phyloP scores from a whole-genome alignment of 1,140 invertebrate species.

The Caenorhabditis latens region DNA sequence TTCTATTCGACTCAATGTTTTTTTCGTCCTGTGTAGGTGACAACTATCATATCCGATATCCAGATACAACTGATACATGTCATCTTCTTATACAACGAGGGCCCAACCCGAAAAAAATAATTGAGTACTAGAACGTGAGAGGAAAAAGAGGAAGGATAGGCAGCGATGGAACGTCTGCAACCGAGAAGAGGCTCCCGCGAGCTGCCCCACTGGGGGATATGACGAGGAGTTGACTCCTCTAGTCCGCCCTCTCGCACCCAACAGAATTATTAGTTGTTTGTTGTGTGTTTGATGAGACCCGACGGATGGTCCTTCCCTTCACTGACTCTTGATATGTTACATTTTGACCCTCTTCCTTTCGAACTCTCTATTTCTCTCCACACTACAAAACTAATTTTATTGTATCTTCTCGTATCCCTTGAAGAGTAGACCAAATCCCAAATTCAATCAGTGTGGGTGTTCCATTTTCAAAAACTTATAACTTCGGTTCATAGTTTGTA shows the following conservation, averaged over 20 bases:
- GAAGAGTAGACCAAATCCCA: neutral
- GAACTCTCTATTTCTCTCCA: neutral
- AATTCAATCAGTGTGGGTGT: slow-evolving; percentile 42
- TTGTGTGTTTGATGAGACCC: slow-evolving; percentile 54
- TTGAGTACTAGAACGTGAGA: slow-evolving; percentile 47
- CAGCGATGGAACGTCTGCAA: neutral
- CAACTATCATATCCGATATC: slow-evolving; percentile 37
- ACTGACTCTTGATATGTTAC: slow-evolving; percentile 42
- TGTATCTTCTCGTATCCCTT: neutral
- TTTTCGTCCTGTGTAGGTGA: neutral
- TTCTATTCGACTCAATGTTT: neutral
- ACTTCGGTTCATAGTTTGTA: slow-evolving; percentile 5
- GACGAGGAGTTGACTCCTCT: slow-evolving; percentile 50
- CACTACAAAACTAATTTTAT: slow-evolving; percentile 43
- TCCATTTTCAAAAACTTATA: neutral
- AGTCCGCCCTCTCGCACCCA: slow-evolving; percentile 33
- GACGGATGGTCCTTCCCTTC: slow-evolving; percentile 41
- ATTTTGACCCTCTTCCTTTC: slow-evolving; percentile 4
- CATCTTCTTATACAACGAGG: slow-evolving; percentile 12
- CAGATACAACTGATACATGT: slow-evolving; percentile 13
- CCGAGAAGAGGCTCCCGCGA: neutral
- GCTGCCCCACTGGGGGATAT: slow-evolving; percentile 49
- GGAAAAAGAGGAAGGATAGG: slow-evolving; percentile 16
- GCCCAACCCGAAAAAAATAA: neutral
- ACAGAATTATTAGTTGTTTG: slow-evolving; percentile 56